Evolutionary conservation across 2,888 invertebrate genomes (phyloP).

Genomic region (Drosophila cognata): DNA sequence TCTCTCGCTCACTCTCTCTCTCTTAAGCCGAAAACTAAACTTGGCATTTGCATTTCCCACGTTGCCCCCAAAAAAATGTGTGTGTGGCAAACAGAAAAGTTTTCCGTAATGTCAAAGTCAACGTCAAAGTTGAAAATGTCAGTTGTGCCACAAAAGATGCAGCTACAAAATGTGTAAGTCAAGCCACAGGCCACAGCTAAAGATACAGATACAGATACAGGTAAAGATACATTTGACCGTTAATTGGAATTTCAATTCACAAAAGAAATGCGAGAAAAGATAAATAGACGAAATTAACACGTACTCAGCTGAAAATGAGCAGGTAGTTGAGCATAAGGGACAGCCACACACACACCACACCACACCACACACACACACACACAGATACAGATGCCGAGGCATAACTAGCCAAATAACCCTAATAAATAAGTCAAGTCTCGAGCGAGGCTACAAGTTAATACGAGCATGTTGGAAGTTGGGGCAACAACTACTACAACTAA

Average conservation of each 20-base stretch:
- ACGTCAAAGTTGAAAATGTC: constrained; percentile 61
- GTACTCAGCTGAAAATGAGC: constrained; percentile 77
- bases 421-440: constrained; percentile 75
- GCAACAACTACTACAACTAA: constrained; percentile 12
- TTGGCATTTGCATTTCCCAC: constrained; percentile 77
- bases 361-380: not conserved
- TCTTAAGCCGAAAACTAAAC: constrained; percentile 23
- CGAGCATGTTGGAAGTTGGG: constrained; percentile 10
- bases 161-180: constrained; percentile 14
- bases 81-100: constrained; percentile 8
- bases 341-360: constrained; percentile 24
- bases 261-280: constrained; percentile 22
- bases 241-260: constrained; percentile 71
- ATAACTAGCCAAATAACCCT: constrained; percentile 70
- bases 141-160: constrained; percentile 19
- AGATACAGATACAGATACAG: constrained; percentile 8
- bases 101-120: constrained; percentile 47
- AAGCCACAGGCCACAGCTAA: not conserved
- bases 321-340: constrained; percentile 65
- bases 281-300: constrained; percentile 78
- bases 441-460: constrained; percentile 54
- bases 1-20: not conserved
- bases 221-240: constrained; percentile 41
- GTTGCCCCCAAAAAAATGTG: constrained; percentile 36
- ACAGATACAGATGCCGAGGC: not conserved